These are phyloP conservation scores for Hydrotaea diabolus DNA, from an alignment of 2,888 invertebrate species.

Conservation along the genomic window DNA sequence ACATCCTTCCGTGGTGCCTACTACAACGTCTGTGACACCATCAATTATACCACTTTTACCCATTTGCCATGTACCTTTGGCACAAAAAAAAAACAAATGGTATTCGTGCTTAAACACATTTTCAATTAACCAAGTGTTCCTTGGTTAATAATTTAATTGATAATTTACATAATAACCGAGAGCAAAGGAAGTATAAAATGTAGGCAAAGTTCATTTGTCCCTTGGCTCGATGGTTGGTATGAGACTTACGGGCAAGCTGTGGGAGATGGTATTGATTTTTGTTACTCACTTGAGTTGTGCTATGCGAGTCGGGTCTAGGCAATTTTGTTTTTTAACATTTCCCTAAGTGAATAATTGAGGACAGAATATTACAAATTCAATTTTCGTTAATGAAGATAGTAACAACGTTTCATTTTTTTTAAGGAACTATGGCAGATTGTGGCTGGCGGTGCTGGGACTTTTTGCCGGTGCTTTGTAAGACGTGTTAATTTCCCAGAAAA, in stretches of 20 bases:
- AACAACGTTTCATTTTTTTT: too few species aligned
- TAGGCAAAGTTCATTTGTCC: neutral
- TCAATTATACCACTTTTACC: slow-evolving; percentile 59
- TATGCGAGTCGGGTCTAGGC: neutral
- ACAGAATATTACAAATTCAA: too few species aligned
- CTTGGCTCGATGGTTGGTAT: neutral
- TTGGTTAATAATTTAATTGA: slow-evolving; percentile 64
- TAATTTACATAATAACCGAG: slow-evolving; percentile 63
- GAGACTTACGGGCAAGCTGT: neutral
- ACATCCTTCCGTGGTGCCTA: slow-evolving; percentile 35
- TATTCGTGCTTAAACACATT: slow-evolving; percentile 57
- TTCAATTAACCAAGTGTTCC: slow-evolving; percentile 58
- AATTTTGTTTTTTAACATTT: too few species aligned
- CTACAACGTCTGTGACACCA: slow-evolving; percentile 48
- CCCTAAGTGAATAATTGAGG: too few species aligned
- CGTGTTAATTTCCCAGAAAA: too few species aligned
- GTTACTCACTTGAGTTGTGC: neutral
- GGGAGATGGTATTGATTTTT: neutral
- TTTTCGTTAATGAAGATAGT: too few species aligned
- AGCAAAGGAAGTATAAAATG: neutral
- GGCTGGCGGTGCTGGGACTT: too few species aligned
- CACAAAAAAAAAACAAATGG: slow-evolving; percentile 14
- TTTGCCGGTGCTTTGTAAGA: too few species aligned
- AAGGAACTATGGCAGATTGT: too few species aligned
- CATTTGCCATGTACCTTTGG: neutral